Evolutionary conservation across 2,888 invertebrate species (phyloP), one percentile per base, ranked within the genome.

Genomic region (Ochropleura leucogaster): DNA sequence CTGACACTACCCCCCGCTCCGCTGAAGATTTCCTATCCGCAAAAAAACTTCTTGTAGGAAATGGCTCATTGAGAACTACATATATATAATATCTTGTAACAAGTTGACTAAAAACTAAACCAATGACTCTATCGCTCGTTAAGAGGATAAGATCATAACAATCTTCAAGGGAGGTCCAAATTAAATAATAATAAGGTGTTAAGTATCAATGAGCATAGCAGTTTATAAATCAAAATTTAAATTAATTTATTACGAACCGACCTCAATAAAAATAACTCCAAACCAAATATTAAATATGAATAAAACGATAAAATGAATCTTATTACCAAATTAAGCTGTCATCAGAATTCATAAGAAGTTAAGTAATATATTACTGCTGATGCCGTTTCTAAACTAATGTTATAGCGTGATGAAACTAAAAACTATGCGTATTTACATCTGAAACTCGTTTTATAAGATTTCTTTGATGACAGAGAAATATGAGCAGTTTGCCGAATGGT

Each of bases 351-450:
- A 12, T 64, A 14, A 20, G 59, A 44, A 47, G n/a, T 53, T 72
- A 12, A 12, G 42, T 72, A 59, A 75, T 69, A 72, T 84, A 71
- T 69, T 67, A 9, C 49, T 73, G 75, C 60, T 55, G 51, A 70
- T 72, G 57, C 60, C 60, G 57, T 72, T 65, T 64, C 57, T n/a
- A 63, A 73, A 80, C 53, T 69, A 74, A 79, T 73, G 62, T 79
- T 63, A 65, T 83, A 64, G 71, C 84, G 77, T 84, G 74, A 75
- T 84, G 71, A 42, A 75, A 85, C 74, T 82, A 76, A 75, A 73
- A 88, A 87, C 83, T 86, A 87, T 87, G 68, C 69, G 57, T 67
- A 86, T 88, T 85, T 76, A 79, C 84, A 88, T 88, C 72, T 78
- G 77, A 62, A 83, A 79, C 75, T 80, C 77, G 80, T 86, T 84